Conservation (phyloP, 2,113 vertebrate species). For the Campylomormyrus numenius region DNA sequence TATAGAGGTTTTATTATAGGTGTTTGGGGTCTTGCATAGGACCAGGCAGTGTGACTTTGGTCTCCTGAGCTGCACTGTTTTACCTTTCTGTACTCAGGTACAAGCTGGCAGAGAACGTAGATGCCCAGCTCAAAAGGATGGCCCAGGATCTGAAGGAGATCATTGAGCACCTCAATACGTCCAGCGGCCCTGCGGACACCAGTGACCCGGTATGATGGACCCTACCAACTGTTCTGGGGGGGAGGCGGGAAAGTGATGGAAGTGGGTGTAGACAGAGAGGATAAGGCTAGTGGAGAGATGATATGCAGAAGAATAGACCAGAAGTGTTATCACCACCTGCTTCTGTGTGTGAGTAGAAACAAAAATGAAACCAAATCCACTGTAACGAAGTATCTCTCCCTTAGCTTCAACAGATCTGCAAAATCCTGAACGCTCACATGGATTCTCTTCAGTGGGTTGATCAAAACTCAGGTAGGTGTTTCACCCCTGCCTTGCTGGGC, state of each 20-base stretch:
- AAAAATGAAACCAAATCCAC: background rate
- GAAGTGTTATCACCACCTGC: background rate
- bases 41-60: background rate
- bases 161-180: conserved; percentile 76
- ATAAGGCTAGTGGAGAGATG: background rate
- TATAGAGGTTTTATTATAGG: background rate
- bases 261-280: no score
- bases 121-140: conserved; percentile 81
- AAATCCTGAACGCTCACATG: conserved; percentile 96
- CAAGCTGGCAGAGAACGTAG: conserved; percentile 81
- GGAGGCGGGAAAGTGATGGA: background rate
- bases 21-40: background rate
- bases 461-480: conserved; percentile 77
- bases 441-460: conserved; percentile 96
- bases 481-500: background rate
- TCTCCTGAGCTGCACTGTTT: no score
- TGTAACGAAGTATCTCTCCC: conserved; percentile 2
- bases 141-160: conserved; percentile 88
- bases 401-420: conserved; percentile 94
- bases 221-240: background rate
- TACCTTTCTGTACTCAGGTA: conserved; percentile 53
- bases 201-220: conserved; percentile 66
- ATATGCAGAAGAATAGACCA: background rate
- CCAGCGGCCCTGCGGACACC: conserved; percentile 64
- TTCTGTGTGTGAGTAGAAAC: background rate